Evolutionary conservation across 2,888 invertebrate genomes (phyloP).

Genomic region (Chrysodeixis includens): DNA sequence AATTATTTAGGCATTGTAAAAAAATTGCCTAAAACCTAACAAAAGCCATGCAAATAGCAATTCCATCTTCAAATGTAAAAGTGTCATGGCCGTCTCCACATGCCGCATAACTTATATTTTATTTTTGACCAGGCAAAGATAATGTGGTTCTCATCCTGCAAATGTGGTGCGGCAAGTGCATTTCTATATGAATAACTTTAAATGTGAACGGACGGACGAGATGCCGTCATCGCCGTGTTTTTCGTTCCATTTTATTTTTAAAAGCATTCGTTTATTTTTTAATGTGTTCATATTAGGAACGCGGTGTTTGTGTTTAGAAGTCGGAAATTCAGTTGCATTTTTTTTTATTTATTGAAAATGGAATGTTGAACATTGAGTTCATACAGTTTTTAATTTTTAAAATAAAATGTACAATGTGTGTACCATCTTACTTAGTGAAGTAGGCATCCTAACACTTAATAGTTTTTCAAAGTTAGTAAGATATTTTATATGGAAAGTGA

Average conservation of each 20-base stretch:
- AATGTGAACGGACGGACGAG: slow-evolving; percentile 20
- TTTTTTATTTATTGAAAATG: neutral
- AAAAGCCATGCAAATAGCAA: no score
- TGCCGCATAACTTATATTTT: slow-evolving; percentile 16
- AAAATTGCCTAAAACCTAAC: no score
- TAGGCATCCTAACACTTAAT: no score
- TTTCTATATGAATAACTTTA: slow-evolving; percentile 36
- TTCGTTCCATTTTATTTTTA: neutral
- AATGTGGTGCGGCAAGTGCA: slow-evolving; percentile 42
- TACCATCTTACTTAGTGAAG: no score
- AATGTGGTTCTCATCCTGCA: slow-evolving; percentile 38
- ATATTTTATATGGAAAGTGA: no score
- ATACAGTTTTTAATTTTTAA: no score
- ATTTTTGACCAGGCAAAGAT: slow-evolving; percentile 33
- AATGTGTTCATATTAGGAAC: neutral
- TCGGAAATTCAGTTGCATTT: neutral
- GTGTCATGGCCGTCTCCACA: slow-evolving; percentile 12
- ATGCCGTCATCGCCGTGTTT: neutral
- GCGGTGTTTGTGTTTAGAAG: neutral
- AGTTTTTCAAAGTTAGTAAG: no score
- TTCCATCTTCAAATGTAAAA: slow-evolving; percentile 18
- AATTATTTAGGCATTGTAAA: no score
- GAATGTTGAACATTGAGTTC: no score
- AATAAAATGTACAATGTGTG: no score
- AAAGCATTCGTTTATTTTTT: neutral